phyloP scores from a whole-genome alignment of 2,113 vertebrate genomes.

The Mohoua ochrocephala region DNA sequence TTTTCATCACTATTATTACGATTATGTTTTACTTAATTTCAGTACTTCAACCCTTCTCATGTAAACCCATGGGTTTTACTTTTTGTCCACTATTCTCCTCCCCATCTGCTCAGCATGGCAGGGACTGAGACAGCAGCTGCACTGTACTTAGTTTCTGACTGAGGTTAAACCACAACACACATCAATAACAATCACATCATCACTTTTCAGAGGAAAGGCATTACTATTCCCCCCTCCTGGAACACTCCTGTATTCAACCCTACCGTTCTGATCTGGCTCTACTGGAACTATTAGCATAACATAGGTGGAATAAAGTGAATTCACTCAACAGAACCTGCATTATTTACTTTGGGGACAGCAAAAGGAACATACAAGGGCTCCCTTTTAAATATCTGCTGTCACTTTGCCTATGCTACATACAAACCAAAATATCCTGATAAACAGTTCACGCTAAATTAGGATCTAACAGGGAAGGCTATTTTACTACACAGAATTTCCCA shows the following conservation, averaged over 20 bases:
- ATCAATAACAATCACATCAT: not conserved
- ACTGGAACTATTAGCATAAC: not conserved
- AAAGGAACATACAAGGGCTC: not conserved
- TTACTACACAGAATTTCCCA: not conserved
- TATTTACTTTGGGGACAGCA: not conserved
- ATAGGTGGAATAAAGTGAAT: not conserved
- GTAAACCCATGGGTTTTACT: not conserved
- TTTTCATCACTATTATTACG: not conserved
- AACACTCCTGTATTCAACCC: not conserved
- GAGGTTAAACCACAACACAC: not conserved
- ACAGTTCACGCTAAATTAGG: not conserved
- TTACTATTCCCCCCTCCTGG: not conserved
- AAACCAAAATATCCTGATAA: not conserved
- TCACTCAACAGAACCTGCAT: not conserved
- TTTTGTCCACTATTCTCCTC: not conserved
- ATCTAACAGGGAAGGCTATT: not conserved
- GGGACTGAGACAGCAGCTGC: not conserved
- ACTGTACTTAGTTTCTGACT: not conserved
- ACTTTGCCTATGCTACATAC: not conserved
- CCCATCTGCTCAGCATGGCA: accelerated
- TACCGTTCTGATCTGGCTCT: not conserved
- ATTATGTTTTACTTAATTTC: not conserved
- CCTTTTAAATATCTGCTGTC: not conserved
- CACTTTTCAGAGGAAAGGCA: not conserved
- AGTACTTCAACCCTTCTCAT: not conserved